These are phyloP conservation scores for Mystacides longicornis DNA, from an alignment of 2,888 invertebrate species.

Conservation along the genomic window DNA sequence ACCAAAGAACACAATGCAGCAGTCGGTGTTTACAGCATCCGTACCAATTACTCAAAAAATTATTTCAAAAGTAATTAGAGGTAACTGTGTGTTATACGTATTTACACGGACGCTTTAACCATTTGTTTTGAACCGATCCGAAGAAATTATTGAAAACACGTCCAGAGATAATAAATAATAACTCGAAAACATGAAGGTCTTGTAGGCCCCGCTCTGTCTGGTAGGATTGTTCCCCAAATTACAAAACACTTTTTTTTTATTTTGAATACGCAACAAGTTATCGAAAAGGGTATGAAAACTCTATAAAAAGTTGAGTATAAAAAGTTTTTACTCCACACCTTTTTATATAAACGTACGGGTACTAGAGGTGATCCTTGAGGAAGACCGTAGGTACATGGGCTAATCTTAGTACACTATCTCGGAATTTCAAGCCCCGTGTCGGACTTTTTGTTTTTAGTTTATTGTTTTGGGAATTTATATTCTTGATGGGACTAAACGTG, in stretches of 20 bases:
- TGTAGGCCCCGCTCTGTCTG: conserved; percentile 19
- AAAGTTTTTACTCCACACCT: background rate
- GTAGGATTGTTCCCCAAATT: background rate
- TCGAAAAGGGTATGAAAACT: background rate
- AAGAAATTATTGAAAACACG: conserved; percentile 8
- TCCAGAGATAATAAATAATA: conserved; percentile 3
- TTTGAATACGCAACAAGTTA: background rate
- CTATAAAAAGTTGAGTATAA: background rate
- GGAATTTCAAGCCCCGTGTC: conserved; percentile 5
- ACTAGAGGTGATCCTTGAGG: background rate
- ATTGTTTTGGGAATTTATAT: conserved; percentile 4
- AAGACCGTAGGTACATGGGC: background rate
- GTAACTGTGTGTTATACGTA: background rate
- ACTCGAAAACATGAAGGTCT: background rate
- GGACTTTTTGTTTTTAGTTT: conserved; percentile 6
- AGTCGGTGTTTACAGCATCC: too few species aligned
- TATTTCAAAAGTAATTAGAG: background rate
- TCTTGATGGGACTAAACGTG: conserved; percentile 1
- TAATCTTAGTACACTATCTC: background rate
- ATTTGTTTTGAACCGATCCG: conserved; percentile 7
- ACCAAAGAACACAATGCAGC: too few species aligned
- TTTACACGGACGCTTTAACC: conserved; percentile 2
- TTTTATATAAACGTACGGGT: background rate
- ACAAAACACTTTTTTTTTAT: background rate
- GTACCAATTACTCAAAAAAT: background rate